Percentiles rank a stretch among this genome's conserved stretches.
Conservation (phyloP, 2,888 invertebrate genomes). For the Ptilodon capucinus region DNA sequence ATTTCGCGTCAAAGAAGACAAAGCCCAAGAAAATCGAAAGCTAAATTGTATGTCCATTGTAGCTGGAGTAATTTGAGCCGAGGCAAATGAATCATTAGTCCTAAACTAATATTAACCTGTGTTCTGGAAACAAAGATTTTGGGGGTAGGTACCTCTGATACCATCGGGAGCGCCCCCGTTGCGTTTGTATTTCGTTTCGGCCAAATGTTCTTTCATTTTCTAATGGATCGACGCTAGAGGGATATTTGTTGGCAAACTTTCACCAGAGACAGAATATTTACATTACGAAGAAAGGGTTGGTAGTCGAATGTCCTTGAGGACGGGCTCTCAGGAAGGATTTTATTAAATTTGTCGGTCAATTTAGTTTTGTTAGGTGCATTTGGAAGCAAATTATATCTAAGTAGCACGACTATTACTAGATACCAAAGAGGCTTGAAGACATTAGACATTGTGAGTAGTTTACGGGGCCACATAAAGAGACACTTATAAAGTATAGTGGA, state of each 20-base stretch:
- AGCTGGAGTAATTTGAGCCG: slow-evolving; percentile 48
- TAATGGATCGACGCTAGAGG: slow-evolving; percentile 69
- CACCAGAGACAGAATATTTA: slow-evolving; percentile 64
- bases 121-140: slow-evolving; percentile 58
- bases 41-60: slow-evolving; percentile 39
- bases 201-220: slow-evolving; percentile 74
- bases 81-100: slow-evolving; percentile 71
- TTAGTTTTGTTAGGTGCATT: slow-evolving; percentile 56
- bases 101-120: slow-evolving; percentile 71
- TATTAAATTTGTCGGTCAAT: slow-evolving; percentile 63
- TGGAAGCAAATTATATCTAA: slow-evolving; percentile 43
- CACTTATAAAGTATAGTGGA: too few relatives aligned
- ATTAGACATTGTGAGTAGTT: not conserved
- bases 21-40: slow-evolving; percentile 29
- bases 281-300: slow-evolving; percentile 74
- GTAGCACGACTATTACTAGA: not conserved
- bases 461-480: too few relatives aligned
- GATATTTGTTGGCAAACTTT: slow-evolving; percentile 71
- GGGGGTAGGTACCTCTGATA: slow-evolving; percentile 53
- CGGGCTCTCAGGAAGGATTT: slow-evolving; percentile 50
- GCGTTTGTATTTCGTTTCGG: slow-evolving; percentile 56
- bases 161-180: slow-evolving; percentile 39
- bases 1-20: slow-evolving; percentile 17
- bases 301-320: slow-evolving; percentile 59
- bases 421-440: not conserved